Conservation (phyloP, 35 echinoderm and acorn worm genomes). For the Holothuria glaberrima region DNA sequence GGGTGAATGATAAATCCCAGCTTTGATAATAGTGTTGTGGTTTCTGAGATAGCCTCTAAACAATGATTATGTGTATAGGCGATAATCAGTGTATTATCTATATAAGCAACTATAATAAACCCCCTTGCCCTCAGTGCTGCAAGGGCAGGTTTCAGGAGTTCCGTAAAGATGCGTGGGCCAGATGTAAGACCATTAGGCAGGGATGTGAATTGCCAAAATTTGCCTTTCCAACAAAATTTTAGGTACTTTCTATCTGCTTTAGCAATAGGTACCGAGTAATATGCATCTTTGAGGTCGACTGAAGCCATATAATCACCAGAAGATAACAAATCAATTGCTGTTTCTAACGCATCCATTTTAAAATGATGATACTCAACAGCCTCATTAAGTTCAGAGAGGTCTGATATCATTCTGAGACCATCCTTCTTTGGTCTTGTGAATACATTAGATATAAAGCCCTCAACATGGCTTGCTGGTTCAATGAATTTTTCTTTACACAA, state of each 20-base stretch:
- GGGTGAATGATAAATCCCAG: slow-evolving; percentile 33
- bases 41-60: background rate
- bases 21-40: background rate
- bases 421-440: slow-evolving; percentile 53
- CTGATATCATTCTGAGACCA: slow-evolving; percentile 35
- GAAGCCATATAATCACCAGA: too few relatives aligned
- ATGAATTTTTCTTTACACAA: background rate
- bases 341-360: too few relatives aligned
- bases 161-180: slow-evolving; percentile 73
- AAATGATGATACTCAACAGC: background rate
- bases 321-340: too few relatives aligned
- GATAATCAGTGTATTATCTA: slow-evolving; percentile 61
- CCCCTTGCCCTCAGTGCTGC: slow-evolving; percentile 47
- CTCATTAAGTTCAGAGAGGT: slow-evolving; percentile 19
- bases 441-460: slow-evolving; percentile 33
- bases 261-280: too few relatives aligned
- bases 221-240: too few relatives aligned
- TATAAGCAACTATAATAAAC: slow-evolving; percentile 57
- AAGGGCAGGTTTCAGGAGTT: slow-evolving; percentile 67
- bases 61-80: slow-evolving; percentile 6
- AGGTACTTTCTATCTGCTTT: too few relatives aligned
- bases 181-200: slow-evolving; percentile 63
- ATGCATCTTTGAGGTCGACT: too few relatives aligned
- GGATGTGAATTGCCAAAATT: slow-evolving; percentile 58
- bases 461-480: background rate